These are phyloP conservation scores for Cyclargus thomasi DNA, from an alignment of 1,140 invertebrate species.

Conservation along the genomic window DNA sequence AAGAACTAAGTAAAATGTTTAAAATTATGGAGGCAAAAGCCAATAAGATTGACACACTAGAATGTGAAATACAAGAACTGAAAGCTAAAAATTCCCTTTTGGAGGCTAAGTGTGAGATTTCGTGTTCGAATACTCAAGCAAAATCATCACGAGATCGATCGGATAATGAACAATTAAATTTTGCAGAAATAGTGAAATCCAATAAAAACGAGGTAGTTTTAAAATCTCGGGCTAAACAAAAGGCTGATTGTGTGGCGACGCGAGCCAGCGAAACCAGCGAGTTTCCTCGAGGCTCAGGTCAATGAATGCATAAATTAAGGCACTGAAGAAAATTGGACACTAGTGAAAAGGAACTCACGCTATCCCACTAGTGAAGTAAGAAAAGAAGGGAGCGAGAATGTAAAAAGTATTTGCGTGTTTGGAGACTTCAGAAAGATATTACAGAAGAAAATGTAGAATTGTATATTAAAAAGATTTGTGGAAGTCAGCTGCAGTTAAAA, in stretches of 20 bases:
- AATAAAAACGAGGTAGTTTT: too few relatives aligned
- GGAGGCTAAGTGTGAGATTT: too few relatives aligned
- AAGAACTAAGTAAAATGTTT: too few relatives aligned
- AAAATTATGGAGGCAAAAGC: too few relatives aligned
- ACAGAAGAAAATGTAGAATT: conserved; percentile 24
- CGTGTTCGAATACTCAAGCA: too few relatives aligned
- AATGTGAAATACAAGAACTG: too few relatives aligned
- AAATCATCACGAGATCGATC: too few relatives aligned
- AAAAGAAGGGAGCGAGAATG: conserved; percentile 20
- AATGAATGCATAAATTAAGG: neutral
- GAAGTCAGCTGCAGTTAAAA: conserved; percentile 17
- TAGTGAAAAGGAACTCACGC: conserved; percentile 18
- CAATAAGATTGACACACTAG: too few relatives aligned
- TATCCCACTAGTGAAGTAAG: conserved; percentile 20
- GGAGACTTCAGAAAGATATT: conserved; percentile 25
- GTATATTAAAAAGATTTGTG: conserved; percentile 20
- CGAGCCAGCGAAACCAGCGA: conserved; percentile 16
- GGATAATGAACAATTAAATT: too few relatives aligned
- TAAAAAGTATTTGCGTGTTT: conserved; percentile 28
- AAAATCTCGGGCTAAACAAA: neutral
- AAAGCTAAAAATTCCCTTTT: too few relatives aligned
- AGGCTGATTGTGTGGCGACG: neutral
- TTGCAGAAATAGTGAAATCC: too few relatives aligned
- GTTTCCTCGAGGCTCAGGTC: neutral
- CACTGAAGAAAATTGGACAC: conserved; percentile 12